These are phyloP conservation scores for Tetranychus truncatus DNA, from an alignment of 2,888 invertebrate genomes.

Conservation along the genomic window DNA sequence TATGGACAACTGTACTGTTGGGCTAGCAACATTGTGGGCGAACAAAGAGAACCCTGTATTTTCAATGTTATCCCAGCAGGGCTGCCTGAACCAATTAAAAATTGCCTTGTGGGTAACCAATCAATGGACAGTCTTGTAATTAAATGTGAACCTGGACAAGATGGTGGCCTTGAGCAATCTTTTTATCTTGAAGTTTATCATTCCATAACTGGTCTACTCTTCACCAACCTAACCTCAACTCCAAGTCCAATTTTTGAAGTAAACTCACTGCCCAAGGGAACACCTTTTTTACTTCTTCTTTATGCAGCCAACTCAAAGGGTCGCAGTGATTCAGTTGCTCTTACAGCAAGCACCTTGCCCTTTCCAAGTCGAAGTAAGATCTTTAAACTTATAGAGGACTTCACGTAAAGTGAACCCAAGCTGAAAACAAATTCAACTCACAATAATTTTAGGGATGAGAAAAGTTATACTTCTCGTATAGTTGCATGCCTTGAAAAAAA, in stretches of 20 bases:
- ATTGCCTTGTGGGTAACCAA: conserved; percentile 67
- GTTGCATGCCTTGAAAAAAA: no score
- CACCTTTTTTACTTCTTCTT: conserved; percentile 54
- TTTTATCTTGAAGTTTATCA: conserved; percentile 58
- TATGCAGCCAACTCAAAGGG: conserved; percentile 66
- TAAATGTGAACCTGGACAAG: conserved; percentile 67
- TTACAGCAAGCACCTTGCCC: conserved; percentile 51
- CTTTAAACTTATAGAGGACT: no score
- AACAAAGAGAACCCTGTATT: conserved; percentile 65
- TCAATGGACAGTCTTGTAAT: conserved; percentile 65
- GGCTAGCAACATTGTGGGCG: conserved; percentile 61
- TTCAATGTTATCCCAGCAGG: conserved; percentile 81
- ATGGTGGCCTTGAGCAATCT: conserved; percentile 67
- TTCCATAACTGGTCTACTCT: conserved; percentile 45
- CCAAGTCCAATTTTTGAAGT: conserved; percentile 50
- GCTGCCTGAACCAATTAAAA: conserved; percentile 78
- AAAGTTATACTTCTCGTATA: no score
- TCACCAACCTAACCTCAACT: conserved; percentile 52
- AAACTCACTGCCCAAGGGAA: conserved; percentile 50
- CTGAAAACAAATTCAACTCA: no score
- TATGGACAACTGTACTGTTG: conserved; percentile 73
- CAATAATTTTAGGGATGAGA: no score
- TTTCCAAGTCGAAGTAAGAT: conserved; percentile 23
- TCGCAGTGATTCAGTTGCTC: conserved; percentile 55
- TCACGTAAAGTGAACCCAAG: no score